Percentiles rank a stretch among this genome's conserved stretches.
These are phyloP conservation scores for Microctenopoma steveboyesi DNA, from an alignment of 2,797 vertebrate genomes.

Conservation along the genomic window DNA sequence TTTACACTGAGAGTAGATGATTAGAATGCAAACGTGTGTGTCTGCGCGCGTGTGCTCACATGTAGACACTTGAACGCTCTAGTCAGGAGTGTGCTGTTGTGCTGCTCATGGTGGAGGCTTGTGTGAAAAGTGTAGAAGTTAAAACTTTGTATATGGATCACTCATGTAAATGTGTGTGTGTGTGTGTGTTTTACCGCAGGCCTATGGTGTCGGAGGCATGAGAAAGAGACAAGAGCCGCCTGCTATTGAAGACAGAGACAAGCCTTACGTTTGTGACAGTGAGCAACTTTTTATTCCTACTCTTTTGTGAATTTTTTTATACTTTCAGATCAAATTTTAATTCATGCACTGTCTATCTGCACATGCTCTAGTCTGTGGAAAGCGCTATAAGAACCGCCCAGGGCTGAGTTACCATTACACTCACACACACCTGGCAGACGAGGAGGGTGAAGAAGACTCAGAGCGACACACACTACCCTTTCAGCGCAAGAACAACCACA, in stretches of 20 bases:
- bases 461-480: conserved; percentile 93
- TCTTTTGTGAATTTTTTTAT: not conserved
- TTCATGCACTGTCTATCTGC: conserved; percentile 12
- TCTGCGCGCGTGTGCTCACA: not conserved
- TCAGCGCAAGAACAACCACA: conserved; percentile 96
- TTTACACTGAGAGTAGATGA: conserved; percentile 76
- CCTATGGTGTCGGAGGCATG: conserved; percentile 91
- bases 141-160: conserved; percentile 43
- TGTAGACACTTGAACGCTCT: conserved; percentile 32
- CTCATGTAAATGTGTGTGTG: conserved; percentile 29
- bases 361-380: conserved; percentile 84
- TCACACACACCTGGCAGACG: conserved; percentile 95
- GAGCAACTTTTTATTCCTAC: conserved; percentile 65
- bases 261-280: conserved; percentile 98
- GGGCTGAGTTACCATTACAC: conserved; percentile 98
- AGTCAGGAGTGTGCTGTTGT: conserved; percentile 36
- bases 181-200: conserved; percentile 70
- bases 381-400: conserved; percentile 95
- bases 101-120: conserved; percentile 19
- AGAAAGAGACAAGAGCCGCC: conserved; percentile 91
- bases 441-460: conserved; percentile 92
- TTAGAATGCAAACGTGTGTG: conserved; percentile 55
- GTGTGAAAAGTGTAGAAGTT: conserved; percentile 22
- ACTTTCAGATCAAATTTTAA: not conserved
- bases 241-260: conserved; percentile 92